Evolutionary conservation across 2,797 vertebrate genomes (phyloP).

Genomic region (Myotis vivesi): DNA sequence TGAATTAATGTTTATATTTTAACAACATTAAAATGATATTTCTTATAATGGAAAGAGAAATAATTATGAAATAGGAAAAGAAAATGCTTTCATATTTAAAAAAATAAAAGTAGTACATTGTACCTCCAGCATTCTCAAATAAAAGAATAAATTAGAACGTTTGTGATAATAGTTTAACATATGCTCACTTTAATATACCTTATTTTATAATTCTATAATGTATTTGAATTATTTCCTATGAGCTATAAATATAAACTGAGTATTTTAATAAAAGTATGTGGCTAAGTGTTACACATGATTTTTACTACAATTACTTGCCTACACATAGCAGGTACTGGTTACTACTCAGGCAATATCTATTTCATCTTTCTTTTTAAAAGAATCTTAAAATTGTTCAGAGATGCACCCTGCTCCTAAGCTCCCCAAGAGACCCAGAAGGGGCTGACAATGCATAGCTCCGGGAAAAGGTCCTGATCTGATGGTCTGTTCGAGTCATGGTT

Average conservation of each 20-base stretch:
- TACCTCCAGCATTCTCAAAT: background rate
- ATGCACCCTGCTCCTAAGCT: background rate
- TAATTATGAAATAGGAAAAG: background rate
- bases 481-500: background rate
- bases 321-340: background rate
- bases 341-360: background rate
- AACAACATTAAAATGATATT: conserved; percentile 12
- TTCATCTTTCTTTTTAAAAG: background rate
- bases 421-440: background rate
- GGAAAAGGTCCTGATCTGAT: background rate
- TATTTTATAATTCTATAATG: background rate
- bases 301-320: background rate
- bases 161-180: conserved; percentile 2
- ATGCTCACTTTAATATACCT: background rate
- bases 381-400: background rate
- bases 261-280: background rate
- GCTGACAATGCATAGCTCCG: background rate
- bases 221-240: background rate
- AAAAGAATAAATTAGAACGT: background rate
- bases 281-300: background rate
- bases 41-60: conserved; percentile 11
- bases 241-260: background rate
- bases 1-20: background rate
- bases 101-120: conserved; percentile 22
- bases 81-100: background rate